A percentile compares a stretch with the other conserved stretches of the same genome.
These are phyloP conservation scores for Globicephala melas DNA, from an alignment of 2,113 vertebrate genomes.

Conservation along the genomic window DNA sequence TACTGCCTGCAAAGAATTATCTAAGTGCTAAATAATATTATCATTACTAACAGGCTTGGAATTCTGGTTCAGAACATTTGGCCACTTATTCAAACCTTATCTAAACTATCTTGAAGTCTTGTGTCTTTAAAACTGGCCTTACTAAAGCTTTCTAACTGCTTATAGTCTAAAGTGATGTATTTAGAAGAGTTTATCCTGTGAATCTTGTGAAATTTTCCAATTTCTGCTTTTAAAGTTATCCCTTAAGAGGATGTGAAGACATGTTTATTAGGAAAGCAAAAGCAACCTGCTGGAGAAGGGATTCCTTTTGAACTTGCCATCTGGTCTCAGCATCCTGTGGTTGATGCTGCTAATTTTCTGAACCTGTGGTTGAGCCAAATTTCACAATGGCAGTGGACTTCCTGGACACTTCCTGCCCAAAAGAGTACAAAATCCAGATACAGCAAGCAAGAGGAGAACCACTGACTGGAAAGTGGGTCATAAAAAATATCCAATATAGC, in stretches of 20 bases:
- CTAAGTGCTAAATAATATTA: conserved; percentile 44
- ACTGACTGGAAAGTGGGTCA: background rate
- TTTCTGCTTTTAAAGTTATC: conserved; percentile 26
- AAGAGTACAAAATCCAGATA: background rate
- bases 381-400: background rate
- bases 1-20: conserved; percentile 46
- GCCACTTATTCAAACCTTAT: background rate
- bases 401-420: background rate
- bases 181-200: background rate
- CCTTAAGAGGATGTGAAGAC: background rate
- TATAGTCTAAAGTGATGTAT: background rate
- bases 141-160: background rate
- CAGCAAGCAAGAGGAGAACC: background rate
- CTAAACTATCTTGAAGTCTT: conserved; percentile 38
- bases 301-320: background rate
- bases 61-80: conserved; percentile 33
- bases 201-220: background rate
- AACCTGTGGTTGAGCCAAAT: background rate
- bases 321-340: background rate
- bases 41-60: conserved; percentile 37
- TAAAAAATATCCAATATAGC: background rate
- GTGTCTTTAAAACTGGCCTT: background rate
- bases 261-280: conserved; percentile 20
- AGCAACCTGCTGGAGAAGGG: background rate
- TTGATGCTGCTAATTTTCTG: background rate